Evolutionary conservation across 2,888 invertebrate species (phyloP), one percentile per base, ranked within the genome.

Genomic region (Cerastis rubricosa): DNA sequence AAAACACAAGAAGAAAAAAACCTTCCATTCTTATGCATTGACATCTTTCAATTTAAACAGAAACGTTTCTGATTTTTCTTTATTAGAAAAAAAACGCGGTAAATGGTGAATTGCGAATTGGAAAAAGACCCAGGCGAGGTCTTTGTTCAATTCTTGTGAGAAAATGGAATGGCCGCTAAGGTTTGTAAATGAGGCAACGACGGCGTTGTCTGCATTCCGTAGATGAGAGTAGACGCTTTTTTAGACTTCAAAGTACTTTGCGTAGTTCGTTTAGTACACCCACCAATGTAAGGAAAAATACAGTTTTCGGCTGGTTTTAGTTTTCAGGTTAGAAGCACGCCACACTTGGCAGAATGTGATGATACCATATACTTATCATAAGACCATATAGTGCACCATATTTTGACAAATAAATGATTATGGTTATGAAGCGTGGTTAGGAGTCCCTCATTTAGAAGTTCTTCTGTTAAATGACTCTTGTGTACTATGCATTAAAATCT

Each of bases 161-260:
- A 89, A 88, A 89, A 89, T 88, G 82, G 85, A 86, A 89, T 89
- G 84, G 88, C 74, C 77, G 81, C 83, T 84, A 85, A 84, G 86
- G 85, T 89, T 86, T 85, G 84, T 83, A 86, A 90, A 88, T 88
- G 87, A 88, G 84, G 84, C 80, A 77, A 70, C 80, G 77, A 61
- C 78, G 76, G 70, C 73, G 75, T 74, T 86, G 85, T 86, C 85
- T 85, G 83, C 76, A 78, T 66, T 76, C 29, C 12, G 74, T 29
- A 57, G 64, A 86, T 74, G 85, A 71, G 74, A 67, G 79, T 61
- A 83, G 84, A 80, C 45, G 68, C 29, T 69, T 86, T 71, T 82
- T 75, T 70, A 71, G 77, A 69, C 70, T 85, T 78, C 77, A 85
- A 83, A 85, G 74, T 70, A 59, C 64, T 72, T 63, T 40, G 65